Evolutionary conservation across 2,888 invertebrate species (phyloP), one percentile per base, ranked within the genome.

Genomic region (Biston betularia): DNA sequence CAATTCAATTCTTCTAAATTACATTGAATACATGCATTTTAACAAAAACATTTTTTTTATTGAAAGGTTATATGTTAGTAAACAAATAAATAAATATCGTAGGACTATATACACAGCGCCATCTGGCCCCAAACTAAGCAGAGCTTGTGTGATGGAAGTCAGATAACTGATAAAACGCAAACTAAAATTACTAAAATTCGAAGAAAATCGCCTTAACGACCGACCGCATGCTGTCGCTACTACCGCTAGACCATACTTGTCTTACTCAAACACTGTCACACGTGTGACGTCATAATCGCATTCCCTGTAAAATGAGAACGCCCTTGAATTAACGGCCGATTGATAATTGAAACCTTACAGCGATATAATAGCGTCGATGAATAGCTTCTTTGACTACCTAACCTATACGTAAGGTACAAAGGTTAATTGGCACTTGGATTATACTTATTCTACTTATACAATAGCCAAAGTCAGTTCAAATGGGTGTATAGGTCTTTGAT

Each of bases 281-380:
- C 14, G 44, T 38, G 49, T 71, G 70, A 71, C 73, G 69, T 75
- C 70, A 71, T 70, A 70, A 73, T 75, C 71, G 67, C 68, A 72
- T 69, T 72, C 65, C 75, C 62, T 62, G 63, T 63, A 65, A 74
- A 81, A 79, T 78, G 68, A 71, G 74, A 76, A 65, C 56, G 76
- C 70, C 79, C 77, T 82, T 70, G 65, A 70, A 63, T 57, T 68
- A 72, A 65, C 61, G 63, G 68, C 62, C 71, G 68, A 71, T 73
- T 73, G 69, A 72, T 75, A 69, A 66, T 70, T 70, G 75, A 73
- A 75, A 69, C 75, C 75, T 68, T 69, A 75, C 38, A 45, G 49
- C 65, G 55, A 44, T 38, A 56, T 53, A 55, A 62, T 53, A 59
- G 71, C 68, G 73, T 62, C 72, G 68, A 75, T 71, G 70, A 70